A percentile compares a stretch with the other conserved stretches of the same genome.
Conservation (phyloP, 1,140 invertebrate genomes). For the Coenobita brevimanus region DNA sequence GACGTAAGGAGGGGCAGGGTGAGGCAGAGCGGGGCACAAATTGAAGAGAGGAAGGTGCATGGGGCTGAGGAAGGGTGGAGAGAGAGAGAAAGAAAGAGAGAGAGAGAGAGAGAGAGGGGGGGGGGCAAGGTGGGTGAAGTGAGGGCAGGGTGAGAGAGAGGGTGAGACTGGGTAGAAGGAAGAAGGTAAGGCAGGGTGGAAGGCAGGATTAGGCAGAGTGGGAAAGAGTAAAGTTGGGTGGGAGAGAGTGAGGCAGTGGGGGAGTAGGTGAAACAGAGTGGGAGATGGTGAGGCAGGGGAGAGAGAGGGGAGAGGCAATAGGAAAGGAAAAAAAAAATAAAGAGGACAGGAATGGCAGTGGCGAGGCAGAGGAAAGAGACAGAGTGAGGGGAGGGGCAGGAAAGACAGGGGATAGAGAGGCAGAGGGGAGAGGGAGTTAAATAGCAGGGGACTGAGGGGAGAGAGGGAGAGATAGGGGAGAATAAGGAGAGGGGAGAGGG, state of each 20-base stretch:
- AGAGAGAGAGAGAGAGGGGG: neutral
- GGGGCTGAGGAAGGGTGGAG: neutral
- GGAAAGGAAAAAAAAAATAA: neutral
- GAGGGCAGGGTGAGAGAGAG: neutral
- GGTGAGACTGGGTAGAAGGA: neutral
- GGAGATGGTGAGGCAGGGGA: neutral
- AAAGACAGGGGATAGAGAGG: neutral
- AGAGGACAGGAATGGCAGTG: neutral
- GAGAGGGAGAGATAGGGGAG: no score
- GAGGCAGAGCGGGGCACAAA: no score
- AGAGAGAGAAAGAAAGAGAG: neutral
- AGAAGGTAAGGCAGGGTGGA: neutral
- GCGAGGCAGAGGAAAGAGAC: no score
- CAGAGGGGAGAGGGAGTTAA: neutral
- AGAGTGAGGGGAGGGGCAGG: neutral
- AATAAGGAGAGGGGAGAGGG: no score
- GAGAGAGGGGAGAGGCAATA: neutral
- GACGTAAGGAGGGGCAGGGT: no score
- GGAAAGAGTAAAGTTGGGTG: conserved; percentile 13
- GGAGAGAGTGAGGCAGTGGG: conserved; percentile 23
- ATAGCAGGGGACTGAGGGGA: no score
- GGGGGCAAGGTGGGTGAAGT: neutral
- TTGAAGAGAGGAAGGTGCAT: no score
- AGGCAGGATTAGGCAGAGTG: neutral
- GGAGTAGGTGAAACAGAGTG: neutral